phyloP scores from a whole-genome alignment of 2,888 invertebrate species.

The Lasioglossum pauxillum region DNA sequence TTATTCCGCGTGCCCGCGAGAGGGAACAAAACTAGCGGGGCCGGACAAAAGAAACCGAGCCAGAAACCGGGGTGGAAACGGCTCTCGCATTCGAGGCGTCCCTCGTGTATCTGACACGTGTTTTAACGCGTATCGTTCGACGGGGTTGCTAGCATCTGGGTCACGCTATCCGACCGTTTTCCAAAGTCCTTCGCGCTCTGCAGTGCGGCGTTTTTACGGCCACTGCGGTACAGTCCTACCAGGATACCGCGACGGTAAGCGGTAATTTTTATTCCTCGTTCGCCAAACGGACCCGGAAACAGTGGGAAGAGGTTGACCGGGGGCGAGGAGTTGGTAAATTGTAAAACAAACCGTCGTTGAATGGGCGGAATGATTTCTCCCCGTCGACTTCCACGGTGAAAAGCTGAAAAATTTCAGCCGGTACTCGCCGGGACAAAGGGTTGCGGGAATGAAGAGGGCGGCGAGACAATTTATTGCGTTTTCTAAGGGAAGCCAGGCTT shows the following conservation, averaged over 20 bases:
- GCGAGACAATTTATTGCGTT: conserved; percentile 35
- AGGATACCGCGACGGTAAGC: conserved; percentile 27
- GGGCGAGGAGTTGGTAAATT: background rate
- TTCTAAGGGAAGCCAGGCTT: background rate
- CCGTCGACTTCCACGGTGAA: conserved; percentile 21
- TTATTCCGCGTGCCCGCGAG: conserved; percentile 7
- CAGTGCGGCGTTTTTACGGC: conserved; percentile 60
- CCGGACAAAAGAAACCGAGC: conserved; percentile 25
- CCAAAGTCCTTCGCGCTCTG: conserved; percentile 51
- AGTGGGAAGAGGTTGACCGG: background rate
- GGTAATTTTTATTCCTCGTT: conserved; percentile 27
- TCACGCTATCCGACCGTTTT: conserved; percentile 55
- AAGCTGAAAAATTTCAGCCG: conserved; percentile 31
- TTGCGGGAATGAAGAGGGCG: conserved; percentile 22
- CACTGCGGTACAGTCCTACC: conserved; percentile 47
- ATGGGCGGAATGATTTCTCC: background rate
- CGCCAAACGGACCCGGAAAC: background rate
- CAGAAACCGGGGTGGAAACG: background rate
- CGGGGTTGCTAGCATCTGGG: conserved; percentile 52
- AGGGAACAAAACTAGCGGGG: background rate
- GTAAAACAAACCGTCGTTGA: conserved; percentile 45
- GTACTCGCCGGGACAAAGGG: background rate
- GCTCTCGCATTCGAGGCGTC: conserved; percentile 18
- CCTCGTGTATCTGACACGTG: conserved; percentile 57
- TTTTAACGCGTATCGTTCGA: conserved; percentile 59